Evolutionary conservation across 2,797 vertebrate species (phyloP).

Genomic region (Crenichthys baileyi): DNA sequence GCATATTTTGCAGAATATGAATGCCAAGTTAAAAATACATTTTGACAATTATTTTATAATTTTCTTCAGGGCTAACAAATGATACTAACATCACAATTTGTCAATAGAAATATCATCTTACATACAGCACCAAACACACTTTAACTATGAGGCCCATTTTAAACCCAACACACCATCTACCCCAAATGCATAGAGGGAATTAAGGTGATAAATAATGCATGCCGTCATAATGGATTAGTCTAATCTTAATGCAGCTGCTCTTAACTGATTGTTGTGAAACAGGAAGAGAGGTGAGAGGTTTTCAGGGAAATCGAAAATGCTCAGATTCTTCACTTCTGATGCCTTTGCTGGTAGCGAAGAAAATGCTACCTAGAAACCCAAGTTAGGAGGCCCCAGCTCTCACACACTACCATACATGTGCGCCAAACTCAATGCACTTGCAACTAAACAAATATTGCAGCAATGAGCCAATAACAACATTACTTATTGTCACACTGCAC

Average conservation of each 20-base stretch:
- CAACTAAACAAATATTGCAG: no score
- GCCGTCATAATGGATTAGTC: slow-evolving; percentile 59
- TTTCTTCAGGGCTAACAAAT: slow-evolving; percentile 14
- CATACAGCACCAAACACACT: slow-evolving; percentile 23
- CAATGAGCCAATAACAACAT: no score
- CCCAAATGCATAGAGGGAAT: slow-evolving; percentile 54
- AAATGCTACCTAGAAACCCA: not conserved
- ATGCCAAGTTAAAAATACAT: not conserved
- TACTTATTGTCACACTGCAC: no score
- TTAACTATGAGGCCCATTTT: slow-evolving; percentile 29
- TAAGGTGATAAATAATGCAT: slow-evolving; percentile 73
- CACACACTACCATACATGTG: no score
- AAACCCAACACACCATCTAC: slow-evolving; percentile 32
- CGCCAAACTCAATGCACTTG: no score
- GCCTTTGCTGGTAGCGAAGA: not conserved
- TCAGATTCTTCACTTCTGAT: not conserved
- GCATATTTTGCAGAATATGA: not conserved
- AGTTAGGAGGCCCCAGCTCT: no score
- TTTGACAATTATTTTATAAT: not conserved
- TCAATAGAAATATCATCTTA: slow-evolving; percentile 24
- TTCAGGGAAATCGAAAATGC: slow-evolving; percentile 51
- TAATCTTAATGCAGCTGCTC: slow-evolving; percentile 68
- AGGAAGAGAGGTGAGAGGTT: slow-evolving; percentile 51
- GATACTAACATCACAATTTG: slow-evolving; percentile 25
- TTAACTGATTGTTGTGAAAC: slow-evolving; percentile 55